Percentiles rank a stretch among this genome's conserved stretches.
Conservation (phyloP, 2,797 vertebrate species). For the Lutjanus argentimaculatus region DNA sequence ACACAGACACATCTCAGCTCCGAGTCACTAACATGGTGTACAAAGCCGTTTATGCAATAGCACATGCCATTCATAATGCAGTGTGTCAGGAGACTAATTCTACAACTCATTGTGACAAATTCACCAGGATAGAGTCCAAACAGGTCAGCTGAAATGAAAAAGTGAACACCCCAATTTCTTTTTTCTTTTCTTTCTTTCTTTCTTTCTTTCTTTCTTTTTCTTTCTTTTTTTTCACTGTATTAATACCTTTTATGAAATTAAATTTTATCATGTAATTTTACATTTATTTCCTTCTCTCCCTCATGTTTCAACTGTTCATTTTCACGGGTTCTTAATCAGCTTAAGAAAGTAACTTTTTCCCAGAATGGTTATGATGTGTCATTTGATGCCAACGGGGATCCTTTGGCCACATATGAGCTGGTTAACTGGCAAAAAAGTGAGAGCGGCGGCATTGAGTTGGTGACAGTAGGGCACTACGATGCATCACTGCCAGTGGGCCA, state of each 20-base stretch:
- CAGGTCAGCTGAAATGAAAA: constrained; percentile 53
- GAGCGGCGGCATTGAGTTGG: constrained; percentile 59
- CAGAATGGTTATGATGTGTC: constrained; percentile 64
- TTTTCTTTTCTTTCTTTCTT: too few species aligned
- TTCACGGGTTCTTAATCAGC: background rate
- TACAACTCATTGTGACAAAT: constrained; percentile 49
- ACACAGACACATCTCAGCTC: constrained; percentile 80
- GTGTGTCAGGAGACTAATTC: constrained; percentile 61
- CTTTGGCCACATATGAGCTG: constrained; percentile 80
- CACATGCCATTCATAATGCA: constrained; percentile 75
- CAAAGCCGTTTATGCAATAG: constrained; percentile 82
- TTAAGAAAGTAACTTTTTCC: background rate
- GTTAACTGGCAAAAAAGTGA: constrained; percentile 81
- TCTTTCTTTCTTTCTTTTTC: too few species aligned
- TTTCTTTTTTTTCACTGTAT: too few species aligned
- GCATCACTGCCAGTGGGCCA: constrained; percentile 54
- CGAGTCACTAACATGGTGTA: constrained; percentile 81
- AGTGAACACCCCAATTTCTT: too few species aligned
- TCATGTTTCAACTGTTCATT: too few species aligned
- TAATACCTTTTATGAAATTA: too few species aligned
- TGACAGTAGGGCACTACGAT: constrained; percentile 70
- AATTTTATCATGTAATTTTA: too few species aligned
- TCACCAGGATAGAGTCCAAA: constrained; percentile 14
- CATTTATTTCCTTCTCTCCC: too few species aligned
- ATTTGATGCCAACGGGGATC: constrained; percentile 80